These are phyloP conservation scores for Drosophila kohkoa DNA, from an alignment of 1,140 invertebrate genomes.

Conservation along the genomic window DNA sequence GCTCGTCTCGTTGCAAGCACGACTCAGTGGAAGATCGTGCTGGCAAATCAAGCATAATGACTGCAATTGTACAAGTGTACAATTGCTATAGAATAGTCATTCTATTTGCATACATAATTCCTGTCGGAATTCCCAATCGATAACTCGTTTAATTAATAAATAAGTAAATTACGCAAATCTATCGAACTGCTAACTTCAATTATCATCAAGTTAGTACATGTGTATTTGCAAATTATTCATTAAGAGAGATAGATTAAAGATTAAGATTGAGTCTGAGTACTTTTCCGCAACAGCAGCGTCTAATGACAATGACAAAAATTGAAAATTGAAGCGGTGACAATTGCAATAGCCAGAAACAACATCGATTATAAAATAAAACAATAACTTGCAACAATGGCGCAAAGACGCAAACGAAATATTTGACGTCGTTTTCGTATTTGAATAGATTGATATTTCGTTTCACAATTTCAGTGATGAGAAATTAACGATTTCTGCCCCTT, in stretches of 20 bases:
- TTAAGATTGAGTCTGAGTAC: slow-evolving; percentile 2
- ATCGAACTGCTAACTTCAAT: slow-evolving; percentile 6
- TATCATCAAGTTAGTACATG: not conserved
- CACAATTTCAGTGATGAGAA: slow-evolving; percentile 47
- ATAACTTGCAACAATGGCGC: slow-evolving; percentile 2
- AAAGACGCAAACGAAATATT: slow-evolving; percentile 5
- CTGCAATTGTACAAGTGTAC: not conserved
- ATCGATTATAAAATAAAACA: not conserved
- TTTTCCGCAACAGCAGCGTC: slow-evolving; percentile 35
- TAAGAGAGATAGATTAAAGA: too few species aligned
- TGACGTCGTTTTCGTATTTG: not conserved
- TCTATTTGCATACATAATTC: not conserved
- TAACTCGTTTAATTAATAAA: slow-evolving; percentile 6
- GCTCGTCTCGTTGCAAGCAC: slow-evolving; percentile 18
- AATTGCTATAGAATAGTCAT: not conserved
- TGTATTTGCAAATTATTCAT: slow-evolving; percentile 11
- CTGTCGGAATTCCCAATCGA: slow-evolving; percentile 5
- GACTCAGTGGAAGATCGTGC: not conserved
- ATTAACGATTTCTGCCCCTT: slow-evolving; percentile 31
- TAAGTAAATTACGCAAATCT: slow-evolving; percentile 5
- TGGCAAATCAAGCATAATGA: slow-evolving; percentile 3
- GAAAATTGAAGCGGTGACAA: slow-evolving; percentile 26
- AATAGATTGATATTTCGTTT: slow-evolving; percentile 20
- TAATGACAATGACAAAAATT: slow-evolving; percentile 38
- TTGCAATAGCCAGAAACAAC: slow-evolving; percentile 17